These are phyloP conservation scores for Scotopteryx bipunctaria DNA, from an alignment of 2,888 invertebrate species.

Conservation along the genomic window DNA sequence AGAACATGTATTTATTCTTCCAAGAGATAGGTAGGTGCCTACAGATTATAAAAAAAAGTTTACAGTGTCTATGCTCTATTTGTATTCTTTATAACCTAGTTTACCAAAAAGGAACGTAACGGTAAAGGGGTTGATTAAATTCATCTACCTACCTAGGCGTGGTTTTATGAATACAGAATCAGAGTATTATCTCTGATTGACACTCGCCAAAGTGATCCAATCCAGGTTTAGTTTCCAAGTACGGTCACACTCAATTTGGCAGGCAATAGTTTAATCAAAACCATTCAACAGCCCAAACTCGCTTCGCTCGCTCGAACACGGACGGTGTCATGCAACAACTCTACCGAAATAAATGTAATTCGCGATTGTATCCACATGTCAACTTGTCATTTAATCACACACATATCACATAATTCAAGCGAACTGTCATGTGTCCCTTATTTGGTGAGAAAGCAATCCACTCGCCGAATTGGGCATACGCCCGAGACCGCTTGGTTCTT, in stretches of 20 bases:
- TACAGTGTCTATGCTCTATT: too few species aligned
- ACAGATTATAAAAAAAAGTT: too few species aligned
- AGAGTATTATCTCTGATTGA: slow-evolving; percentile 23
- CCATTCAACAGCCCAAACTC: slow-evolving; percentile 43
- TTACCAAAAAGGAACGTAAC: background rate
- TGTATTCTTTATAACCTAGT: too few species aligned
- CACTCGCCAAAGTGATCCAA: slow-evolving; percentile 32
- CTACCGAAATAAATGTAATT: slow-evolving; percentile 63
- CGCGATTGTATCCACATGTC: slow-evolving; percentile 60
- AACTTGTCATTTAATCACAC: slow-evolving; percentile 77
- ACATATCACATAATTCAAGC: slow-evolving; percentile 61
- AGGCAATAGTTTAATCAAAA: slow-evolving; percentile 67
- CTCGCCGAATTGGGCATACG: slow-evolving; percentile 73
- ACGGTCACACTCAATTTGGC: slow-evolving; percentile 54
- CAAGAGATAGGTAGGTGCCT: too few species aligned
- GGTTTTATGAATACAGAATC: slow-evolving; percentile 9
- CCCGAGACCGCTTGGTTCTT: slow-evolving; percentile 70
- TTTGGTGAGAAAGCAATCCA: slow-evolving; percentile 82
- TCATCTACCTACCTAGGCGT: background rate
- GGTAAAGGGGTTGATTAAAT: background rate
- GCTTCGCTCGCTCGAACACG: slow-evolving; percentile 35
- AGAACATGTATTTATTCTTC: too few species aligned
- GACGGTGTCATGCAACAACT: slow-evolving; percentile 60
- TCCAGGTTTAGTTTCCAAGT: slow-evolving; percentile 40
- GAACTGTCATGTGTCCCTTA: slow-evolving; percentile 77